Evolutionary conservation across 2,888 invertebrate genomes (phyloP).

Genomic region (Agonum fuliginosum): DNA sequence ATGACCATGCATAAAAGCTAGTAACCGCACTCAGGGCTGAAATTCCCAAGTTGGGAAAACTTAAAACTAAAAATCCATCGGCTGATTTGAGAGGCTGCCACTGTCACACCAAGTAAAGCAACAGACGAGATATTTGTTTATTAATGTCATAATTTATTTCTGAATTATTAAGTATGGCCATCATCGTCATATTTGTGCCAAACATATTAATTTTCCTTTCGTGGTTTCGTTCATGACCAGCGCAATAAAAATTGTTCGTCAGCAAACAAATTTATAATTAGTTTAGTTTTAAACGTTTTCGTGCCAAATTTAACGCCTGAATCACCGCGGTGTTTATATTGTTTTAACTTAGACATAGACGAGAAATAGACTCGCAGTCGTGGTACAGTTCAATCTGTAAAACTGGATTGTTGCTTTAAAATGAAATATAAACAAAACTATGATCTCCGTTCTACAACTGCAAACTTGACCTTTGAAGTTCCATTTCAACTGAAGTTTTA

Average conservation of each 20-base stretch:
- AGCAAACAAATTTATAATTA: constrained; percentile 12
- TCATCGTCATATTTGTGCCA: constrained; percentile 5
- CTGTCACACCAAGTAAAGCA: too few relatives aligned
- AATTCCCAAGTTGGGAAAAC: too few relatives aligned
- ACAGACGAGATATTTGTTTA: too few relatives aligned
- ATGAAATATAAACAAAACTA: background rate
- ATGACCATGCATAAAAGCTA: too few relatives aligned
- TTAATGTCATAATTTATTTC: too few relatives aligned
- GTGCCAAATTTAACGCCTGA: constrained; percentile 36
- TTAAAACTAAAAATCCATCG: too few relatives aligned
- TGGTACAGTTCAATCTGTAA: background rate
- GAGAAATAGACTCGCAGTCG: background rate
- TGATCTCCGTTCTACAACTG: background rate
- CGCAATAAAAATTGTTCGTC: constrained; percentile 22
- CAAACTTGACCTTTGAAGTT: constrained; percentile 37
- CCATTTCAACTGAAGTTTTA: constrained; percentile 3
- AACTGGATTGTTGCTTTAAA: background rate
- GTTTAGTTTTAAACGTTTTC: constrained; percentile 10
- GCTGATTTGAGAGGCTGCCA: too few relatives aligned
- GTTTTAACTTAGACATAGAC: constrained; percentile 10
- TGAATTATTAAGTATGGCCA: too few relatives aligned
- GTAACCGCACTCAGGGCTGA: too few relatives aligned
- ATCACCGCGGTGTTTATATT: constrained; percentile 19
- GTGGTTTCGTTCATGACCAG: constrained; percentile 37
- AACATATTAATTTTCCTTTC: constrained; percentile 26